Base-by-base conservation (phyloP, 2,113 vertebrate genomes). In the Galbula dea region DNA sequence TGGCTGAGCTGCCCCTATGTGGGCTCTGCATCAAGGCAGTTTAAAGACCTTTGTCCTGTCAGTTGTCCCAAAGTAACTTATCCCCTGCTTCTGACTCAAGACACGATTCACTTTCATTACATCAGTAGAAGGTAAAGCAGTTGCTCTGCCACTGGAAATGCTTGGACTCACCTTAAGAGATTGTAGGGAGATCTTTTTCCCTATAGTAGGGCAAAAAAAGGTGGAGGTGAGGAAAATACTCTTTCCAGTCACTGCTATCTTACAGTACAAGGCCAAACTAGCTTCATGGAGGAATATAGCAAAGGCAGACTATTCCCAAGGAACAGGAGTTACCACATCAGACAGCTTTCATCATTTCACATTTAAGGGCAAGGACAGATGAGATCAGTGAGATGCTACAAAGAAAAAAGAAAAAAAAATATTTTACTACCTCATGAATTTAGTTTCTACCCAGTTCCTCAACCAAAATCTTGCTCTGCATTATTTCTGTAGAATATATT, bases 341-440 rank as follows among this genome's bases (percentile, higher is more conserved):
- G 22, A 36, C 61, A 91, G 81, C 72, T 96, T 96, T 94, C 85
- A 84, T 93, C 74, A 93, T 85, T 91, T 88, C 79, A 82, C 82
- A 59, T 34, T 79, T 73, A 90, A 69, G 65, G 65, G 86, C 83
- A 92, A 91, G 84, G 41, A 90, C 36, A 88, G 52, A 84, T 86
- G 86, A 95, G 94, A 93, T 88, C 92, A 94, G 77, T 0, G 0
- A 57, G 51, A 83, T 1, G 15, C 86, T 88, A 83, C 23, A 39
- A 80, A 88, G 67, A 10, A 45, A 73, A 41, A 23, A 45, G 65
- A n/a, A 30, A 21, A 15, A 73, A 20, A 11, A 10, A 11, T 32
- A 51, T 62, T 85, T 80, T 86, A 83, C 71, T 78, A 14, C 52
- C 84, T 88, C 37, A 66, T 16, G 1, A 39, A 67, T 79, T 90